Conservation (phyloP, 2,113 vertebrate species). For the Scatophagus argus region DNA sequence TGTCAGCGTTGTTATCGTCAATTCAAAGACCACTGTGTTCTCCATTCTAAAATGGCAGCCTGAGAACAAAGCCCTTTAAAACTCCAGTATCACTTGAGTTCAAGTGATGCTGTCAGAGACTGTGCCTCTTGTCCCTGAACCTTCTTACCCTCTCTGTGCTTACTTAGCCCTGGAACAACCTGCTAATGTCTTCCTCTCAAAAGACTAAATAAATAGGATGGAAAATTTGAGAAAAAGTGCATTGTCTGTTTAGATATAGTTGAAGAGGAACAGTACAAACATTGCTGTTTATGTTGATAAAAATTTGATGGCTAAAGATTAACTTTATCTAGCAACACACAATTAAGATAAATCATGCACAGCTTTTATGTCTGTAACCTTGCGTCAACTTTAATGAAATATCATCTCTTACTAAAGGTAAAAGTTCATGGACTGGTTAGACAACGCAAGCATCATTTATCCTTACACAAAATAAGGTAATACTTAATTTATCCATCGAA, state of each 20-base stretch:
- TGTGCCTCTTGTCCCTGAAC: constrained; percentile 73
- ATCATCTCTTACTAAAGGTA: constrained; percentile 22
- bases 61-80: constrained; percentile 32
- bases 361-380: constrained; percentile 49
- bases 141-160: constrained; percentile 64
- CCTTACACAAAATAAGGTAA: background rate
- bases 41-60: constrained; percentile 6
- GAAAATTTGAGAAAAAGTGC: constrained; percentile 50
- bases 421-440: constrained; percentile 9
- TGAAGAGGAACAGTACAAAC: constrained; percentile 33
- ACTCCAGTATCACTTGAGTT: constrained; percentile 48
- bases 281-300: constrained; percentile 57
- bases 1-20: constrained; percentile 4
- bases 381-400: constrained; percentile 31
- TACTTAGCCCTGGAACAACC: constrained; percentile 77
- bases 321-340: constrained; percentile 50
- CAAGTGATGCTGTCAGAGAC: constrained; percentile 46
- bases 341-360: constrained; percentile 51
- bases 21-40: background rate
- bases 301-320: constrained; percentile 60
- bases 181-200: constrained; percentile 72
- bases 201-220: constrained; percentile 83
- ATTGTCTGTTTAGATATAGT: constrained; percentile 38
- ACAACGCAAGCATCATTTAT: background rate
- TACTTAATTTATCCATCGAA: background rate